These are phyloP conservation scores for Chelonus formosanus DNA, from an alignment of 2,888 invertebrate species.

Conservation along the genomic window DNA sequence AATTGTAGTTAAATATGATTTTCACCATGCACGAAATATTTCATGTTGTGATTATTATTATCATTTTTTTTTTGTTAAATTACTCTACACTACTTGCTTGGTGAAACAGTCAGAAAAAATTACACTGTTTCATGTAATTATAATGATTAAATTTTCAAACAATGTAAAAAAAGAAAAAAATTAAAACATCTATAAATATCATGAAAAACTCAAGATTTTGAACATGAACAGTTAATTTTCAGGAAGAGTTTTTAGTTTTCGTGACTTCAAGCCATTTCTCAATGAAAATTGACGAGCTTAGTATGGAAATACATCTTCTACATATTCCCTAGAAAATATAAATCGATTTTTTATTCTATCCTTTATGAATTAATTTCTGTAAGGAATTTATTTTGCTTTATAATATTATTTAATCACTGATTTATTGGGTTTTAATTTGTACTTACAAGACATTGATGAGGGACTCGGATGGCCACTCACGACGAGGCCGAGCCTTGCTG, in stretches of 20 bases:
- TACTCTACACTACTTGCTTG: no score
- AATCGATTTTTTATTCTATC: slow-evolving; percentile 14
- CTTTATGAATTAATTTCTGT: neutral
- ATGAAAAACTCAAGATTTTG: neutral
- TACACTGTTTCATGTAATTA: no score
- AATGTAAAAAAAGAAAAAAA: neutral
- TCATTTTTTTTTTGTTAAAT: no score
- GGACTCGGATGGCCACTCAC: slow-evolving; percentile 60
- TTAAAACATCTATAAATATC: neutral
- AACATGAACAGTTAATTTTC: no score
- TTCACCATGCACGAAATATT: no score
- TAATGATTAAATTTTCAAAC: no score
- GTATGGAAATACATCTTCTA: slow-evolving; percentile 17
- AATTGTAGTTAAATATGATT: no score
- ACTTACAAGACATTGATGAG: slow-evolving; percentile 62
- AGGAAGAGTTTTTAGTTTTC: slow-evolving; percentile 38
- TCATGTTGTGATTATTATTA: no score
- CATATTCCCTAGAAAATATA: slow-evolving; percentile 4
- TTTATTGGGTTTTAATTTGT: neutral
- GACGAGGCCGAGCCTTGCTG: slow-evolving; percentile 60
- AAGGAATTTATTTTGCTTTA: no score
- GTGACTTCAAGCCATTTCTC: slow-evolving; percentile 51
- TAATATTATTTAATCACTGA: no score
- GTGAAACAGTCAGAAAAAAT: no score
- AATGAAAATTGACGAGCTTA: slow-evolving; percentile 51